A percentile compares a stretch with the other conserved stretches of the same genome.
Evolutionary conservation across 2,888 invertebrate species (phyloP).

Genomic region (Peribatodes rhomboidaria): DNA sequence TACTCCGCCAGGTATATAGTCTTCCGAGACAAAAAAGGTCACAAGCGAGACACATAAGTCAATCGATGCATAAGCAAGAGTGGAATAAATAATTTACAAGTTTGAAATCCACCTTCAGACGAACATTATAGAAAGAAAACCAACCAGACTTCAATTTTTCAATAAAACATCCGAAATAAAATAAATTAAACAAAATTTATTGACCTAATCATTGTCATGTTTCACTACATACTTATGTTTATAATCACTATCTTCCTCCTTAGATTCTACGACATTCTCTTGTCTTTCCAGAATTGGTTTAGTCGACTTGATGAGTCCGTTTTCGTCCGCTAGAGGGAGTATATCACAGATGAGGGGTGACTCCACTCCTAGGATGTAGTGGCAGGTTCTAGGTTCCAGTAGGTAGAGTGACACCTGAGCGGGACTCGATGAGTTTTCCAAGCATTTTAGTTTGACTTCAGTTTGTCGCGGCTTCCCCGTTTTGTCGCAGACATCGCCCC

Average conservation of each 20-base stretch:
- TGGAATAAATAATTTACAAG: too few relatives aligned
- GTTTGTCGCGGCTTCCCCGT: conserved; percentile 92
- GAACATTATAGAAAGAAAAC: too few relatives aligned
- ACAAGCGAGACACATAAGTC: too few relatives aligned
- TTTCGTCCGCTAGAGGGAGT: conserved; percentile 92
- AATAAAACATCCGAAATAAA: conserved; percentile 29
- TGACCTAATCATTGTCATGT: conserved; percentile 66
- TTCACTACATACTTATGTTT: conserved; percentile 57
- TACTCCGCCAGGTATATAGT: too few relatives aligned
- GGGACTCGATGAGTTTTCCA: conserved; percentile 89
- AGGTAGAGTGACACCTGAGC: conserved; percentile 95
- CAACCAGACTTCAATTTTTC: too few relatives aligned
- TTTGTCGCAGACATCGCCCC: conserved; percentile 95
- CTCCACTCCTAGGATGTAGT: conserved; percentile 98
- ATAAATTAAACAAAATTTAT: conserved; percentile 48
- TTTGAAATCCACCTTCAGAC: too few relatives aligned
- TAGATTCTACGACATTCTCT: conserved; percentile 49
- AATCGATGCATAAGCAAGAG: too few relatives aligned
- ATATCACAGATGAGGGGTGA: conserved; percentile 96
- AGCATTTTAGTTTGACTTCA: conserved; percentile 94
- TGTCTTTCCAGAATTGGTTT: conserved; percentile 51
- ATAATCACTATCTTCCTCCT: conserved; percentile 53
- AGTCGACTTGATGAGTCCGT: conserved; percentile 87
- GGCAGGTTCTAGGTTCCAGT: conserved; percentile 96
- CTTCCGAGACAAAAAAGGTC: too few relatives aligned